Conservation (phyloP, 2,888 invertebrate genomes). For the Andrena flavipes region DNA sequence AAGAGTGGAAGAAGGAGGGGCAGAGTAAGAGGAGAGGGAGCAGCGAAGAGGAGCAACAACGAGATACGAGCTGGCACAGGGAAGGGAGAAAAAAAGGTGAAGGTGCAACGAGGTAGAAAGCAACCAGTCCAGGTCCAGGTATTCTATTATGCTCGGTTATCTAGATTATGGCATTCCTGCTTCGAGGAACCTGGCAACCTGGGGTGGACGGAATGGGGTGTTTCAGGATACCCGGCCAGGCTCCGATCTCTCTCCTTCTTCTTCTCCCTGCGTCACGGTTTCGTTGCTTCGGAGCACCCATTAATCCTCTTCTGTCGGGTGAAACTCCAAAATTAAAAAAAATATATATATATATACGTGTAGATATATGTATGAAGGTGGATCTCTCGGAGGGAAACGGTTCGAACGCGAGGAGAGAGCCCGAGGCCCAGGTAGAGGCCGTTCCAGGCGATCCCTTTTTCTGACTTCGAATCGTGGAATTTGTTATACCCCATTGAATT, state of each 20-base stretch:
- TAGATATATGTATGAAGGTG: slow-evolving; percentile 63
- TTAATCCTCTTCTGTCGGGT: slow-evolving; percentile 76
- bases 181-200: slow-evolving; percentile 77
- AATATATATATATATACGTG: slow-evolving; percentile 70
- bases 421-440: slow-evolving; percentile 58
- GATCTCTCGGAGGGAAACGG: slow-evolving; percentile 45
- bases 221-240: slow-evolving; percentile 59
- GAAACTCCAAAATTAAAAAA: slow-evolving; percentile 77
- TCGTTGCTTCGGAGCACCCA: slow-evolving; percentile 71
- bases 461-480: slow-evolving; percentile 59
- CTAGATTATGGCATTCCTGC: slow-evolving; percentile 84
- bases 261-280: slow-evolving; percentile 59
- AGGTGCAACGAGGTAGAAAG: slow-evolving; percentile 83
- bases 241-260: slow-evolving; percentile 48
- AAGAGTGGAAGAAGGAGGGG: neutral
- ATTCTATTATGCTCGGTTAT: slow-evolving; percentile 84
- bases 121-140: slow-evolving; percentile 77
- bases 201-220: slow-evolving; percentile 70
- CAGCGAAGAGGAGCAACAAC: slow-evolving; percentile 43
- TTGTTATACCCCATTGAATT: slow-evolving; percentile 62
- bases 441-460: slow-evolving; percentile 57
- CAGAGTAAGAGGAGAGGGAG: slow-evolving; percentile 34
- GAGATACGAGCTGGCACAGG: slow-evolving; percentile 57
- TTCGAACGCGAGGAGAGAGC: slow-evolving; percentile 32
- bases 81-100: slow-evolving; percentile 74